phyloP scores from a whole-genome alignment of 2,888 invertebrate genomes.

The Hyppa rectilinea region DNA sequence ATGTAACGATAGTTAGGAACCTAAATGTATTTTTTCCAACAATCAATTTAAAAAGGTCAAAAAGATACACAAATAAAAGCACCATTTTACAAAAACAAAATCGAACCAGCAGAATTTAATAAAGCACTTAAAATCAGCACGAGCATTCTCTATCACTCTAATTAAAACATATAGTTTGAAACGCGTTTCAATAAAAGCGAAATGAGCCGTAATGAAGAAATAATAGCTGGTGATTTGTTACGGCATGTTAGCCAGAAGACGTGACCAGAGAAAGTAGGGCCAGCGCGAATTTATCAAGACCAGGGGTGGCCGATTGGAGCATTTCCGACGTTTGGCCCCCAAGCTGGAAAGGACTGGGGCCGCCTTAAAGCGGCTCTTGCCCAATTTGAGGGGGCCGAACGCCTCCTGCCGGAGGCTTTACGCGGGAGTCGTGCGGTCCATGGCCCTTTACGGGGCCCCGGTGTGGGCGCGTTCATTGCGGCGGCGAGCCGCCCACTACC shows the following conservation, averaged over 20 bases:
- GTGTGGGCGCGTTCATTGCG: no score
- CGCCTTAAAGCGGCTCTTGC: no score
- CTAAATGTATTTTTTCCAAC: neutral
- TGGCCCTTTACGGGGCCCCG: no score
- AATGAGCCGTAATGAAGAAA: conserved; percentile 56
- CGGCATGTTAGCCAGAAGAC: conserved; percentile 65
- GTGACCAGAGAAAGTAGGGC: conserved; percentile 84
- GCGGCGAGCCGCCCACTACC: no score
- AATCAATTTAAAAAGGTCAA: neutral
- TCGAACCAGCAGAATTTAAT: conserved; percentile 17
- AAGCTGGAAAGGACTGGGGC: no score
- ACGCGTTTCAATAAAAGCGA: conserved; percentile 57
- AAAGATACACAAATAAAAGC: neutral
- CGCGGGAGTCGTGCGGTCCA: no score
- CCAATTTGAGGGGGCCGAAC: no score
- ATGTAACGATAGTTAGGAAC: no score
- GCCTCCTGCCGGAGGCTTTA: no score
- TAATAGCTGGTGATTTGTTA: conserved; percentile 69
- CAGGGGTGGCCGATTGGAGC: conserved; percentile 69
- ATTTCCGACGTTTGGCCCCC: no score
- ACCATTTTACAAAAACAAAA: neutral
- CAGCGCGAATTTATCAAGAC: conserved; percentile 77
- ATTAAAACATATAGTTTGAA: conserved; percentile 54
- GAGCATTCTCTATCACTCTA: conserved; percentile 33
- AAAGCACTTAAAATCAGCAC: conserved; percentile 26